A percentile compares a stretch with the other conserved stretches of the same genome.
These are phyloP conservation scores for Actinia equina DNA, from an alignment of 64 coral and sea anemone species.

Conservation along the genomic window DNA sequence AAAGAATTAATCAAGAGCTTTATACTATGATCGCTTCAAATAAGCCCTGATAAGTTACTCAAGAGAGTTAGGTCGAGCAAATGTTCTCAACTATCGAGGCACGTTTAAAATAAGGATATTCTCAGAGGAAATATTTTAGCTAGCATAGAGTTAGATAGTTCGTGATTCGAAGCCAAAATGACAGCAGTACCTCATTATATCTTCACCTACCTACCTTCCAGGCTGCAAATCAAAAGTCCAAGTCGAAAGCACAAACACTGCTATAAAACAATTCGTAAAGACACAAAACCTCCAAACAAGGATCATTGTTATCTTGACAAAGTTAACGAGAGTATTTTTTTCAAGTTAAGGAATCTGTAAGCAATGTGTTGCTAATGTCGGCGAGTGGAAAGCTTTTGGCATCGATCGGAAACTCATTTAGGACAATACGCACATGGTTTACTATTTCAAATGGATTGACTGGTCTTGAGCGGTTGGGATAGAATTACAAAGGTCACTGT, in stretches of 20 bases:
- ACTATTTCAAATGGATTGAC: conserved; percentile 18
- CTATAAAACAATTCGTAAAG: background rate
- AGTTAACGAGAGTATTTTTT: background rate
- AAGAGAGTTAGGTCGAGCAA: background rate
- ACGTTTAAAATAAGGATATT: background rate
- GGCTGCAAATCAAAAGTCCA: background rate
- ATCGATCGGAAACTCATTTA: conserved; percentile 2
- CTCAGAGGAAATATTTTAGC: background rate
- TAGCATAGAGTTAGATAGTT: background rate
- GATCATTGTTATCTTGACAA: background rate
- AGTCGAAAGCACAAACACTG: background rate
- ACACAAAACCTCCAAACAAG: background rate
- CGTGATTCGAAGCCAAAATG: background rate
- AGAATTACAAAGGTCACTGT: conserved; percentile 11
- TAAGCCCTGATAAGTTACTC: background rate
- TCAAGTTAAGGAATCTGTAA: background rate
- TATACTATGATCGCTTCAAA: background rate
- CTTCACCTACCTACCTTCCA: conserved; percentile 7
- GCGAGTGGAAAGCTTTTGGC: conserved; percentile 1
- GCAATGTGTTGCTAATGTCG: background rate
- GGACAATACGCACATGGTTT: background rate
- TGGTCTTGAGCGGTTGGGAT: conserved; percentile 1
- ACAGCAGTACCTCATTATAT: background rate
- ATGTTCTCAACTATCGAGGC: background rate
- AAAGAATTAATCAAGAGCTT: background rate